Evolutionary conservation across 64 coral and sea anemone genomes (phyloP), one percentile per base, ranked within the genome.

Genomic region (Anthopleura sola): DNA sequence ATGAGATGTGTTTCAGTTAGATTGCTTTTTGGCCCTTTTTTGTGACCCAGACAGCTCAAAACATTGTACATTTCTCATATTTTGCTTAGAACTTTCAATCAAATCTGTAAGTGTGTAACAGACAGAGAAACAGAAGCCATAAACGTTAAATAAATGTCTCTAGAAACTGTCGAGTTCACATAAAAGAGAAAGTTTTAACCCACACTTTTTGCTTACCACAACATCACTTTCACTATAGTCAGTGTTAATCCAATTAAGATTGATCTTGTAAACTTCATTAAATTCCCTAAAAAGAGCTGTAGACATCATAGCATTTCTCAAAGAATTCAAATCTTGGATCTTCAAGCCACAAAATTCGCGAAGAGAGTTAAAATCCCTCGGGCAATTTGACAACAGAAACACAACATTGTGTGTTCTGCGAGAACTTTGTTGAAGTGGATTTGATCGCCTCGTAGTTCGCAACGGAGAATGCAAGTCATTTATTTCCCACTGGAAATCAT

Each of bases 401-500:
- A 83, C 82, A 31, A 83, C 19, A 32, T 83, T 83, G 3, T 39
- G 17, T 48, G 76, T 47, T 24, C 76, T 40, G 7, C 76, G 76
- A 79, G 29, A 33, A 71, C 34, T 71, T 9, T 36, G 29, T 14
- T 34, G n/a, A 16, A 71, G 26, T 71, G 11, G 11, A 33, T 34
- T 71, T 32, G 66, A 71, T 85, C 86, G 49, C 19, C 85, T 82
- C 12, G 92, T 85, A 51, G 29, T 85, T 83, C 92, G 88, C 11
- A 93, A 55, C 9, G 95, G 95, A 3, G 97, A 99, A 46, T 49
- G 90, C 18, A 94, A 90, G 20, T 99, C 93, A 21, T 90, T 93
- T 60, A 64, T 68, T 17, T 92, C 93, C 97, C 97, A 99, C 49
- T 91, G 89, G 87, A 99, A 99, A 85, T 99, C 92, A 75, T 99